A percentile compares a stretch with the other conserved stretches of the same genome.
These are phyloP conservation scores for Hystrix cristata DNA, from an alignment of 2,113 vertebrate species.

Conservation along the genomic window DNA sequence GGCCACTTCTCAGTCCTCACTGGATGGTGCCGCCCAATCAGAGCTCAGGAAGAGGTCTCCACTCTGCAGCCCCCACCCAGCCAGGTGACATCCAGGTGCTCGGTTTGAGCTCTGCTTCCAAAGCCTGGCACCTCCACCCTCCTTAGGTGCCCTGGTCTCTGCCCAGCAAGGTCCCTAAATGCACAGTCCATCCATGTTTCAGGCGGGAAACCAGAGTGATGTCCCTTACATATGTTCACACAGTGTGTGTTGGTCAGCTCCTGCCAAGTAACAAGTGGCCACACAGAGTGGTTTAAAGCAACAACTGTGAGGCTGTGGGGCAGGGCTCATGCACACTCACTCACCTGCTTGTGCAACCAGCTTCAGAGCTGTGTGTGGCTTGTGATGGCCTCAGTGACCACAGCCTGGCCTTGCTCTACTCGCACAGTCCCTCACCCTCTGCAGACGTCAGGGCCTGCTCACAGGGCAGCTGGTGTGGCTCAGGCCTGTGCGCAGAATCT, in stretches of 20 bases:
- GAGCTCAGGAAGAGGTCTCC: neutral
- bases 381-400: neutral
- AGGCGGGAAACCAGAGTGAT: neutral
- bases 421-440: neutral
- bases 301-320: neutral
- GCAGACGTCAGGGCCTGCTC: neutral
- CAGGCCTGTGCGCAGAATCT: neutral
- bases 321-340: neutral
- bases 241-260: neutral
- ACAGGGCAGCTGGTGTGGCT: neutral
- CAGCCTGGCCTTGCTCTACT: neutral
- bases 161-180: neutral
- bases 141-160: neutral
- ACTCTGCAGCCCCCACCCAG: neutral
- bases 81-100: no score
- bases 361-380: neutral
- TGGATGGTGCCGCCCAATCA: neutral
- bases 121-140: neutral
- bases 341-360: neutral
- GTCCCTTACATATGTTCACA: neutral
- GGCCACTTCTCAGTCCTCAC: neutral
- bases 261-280: neutral
- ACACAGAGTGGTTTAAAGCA: neutral
- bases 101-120: neutral
- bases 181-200: neutral